Evolutionary conservation across 2,113 vertebrate genomes (phyloP).

Genomic region (Coturnix japonica): DNA sequence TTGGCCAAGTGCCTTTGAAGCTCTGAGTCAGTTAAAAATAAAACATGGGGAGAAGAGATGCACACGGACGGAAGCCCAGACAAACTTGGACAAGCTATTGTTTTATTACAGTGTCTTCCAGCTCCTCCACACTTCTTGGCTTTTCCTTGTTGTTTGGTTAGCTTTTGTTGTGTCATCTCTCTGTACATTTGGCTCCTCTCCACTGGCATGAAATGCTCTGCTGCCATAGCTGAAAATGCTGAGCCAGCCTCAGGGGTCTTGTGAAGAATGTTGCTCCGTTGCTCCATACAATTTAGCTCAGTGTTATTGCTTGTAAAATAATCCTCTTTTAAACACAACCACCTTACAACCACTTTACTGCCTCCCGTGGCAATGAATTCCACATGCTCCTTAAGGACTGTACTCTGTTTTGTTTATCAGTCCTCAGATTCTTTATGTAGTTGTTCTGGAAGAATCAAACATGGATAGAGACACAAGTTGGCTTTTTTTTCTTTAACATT

Average conservation of each 20-base stretch:
- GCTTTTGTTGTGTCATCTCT: background rate
- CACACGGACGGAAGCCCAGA: accelerated
- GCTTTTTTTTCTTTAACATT: background rate
- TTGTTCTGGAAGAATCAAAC: background rate
- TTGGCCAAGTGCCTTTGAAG: background rate
- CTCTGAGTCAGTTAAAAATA: background rate
- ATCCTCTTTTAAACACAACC: constrained; percentile 64
- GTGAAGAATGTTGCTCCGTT: constrained; percentile 40
- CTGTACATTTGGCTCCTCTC: background rate
- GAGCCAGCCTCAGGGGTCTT: constrained; percentile 57
- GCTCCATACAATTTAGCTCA: constrained; percentile 42
- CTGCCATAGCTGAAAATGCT: constrained; percentile 41
- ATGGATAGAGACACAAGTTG: background rate
- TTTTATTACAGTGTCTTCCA: background rate
- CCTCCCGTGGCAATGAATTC: constrained; percentile 55
- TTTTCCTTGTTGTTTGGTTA: background rate
- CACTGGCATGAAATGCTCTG: background rate
- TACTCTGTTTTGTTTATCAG: constrained; percentile 47
- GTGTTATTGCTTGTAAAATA: constrained; percentile 66
- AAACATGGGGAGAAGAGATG: background rate
- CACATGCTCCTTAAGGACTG: constrained; percentile 30
- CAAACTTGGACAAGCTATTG: background rate
- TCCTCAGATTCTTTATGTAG: background rate
- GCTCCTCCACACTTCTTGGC: background rate
- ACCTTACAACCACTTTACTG: constrained; percentile 49